A percentile compares a stretch with the other conserved stretches of the same genome.
Conservation (phyloP, 2,113 vertebrate species). For the Probosciger aterrimus region DNA sequence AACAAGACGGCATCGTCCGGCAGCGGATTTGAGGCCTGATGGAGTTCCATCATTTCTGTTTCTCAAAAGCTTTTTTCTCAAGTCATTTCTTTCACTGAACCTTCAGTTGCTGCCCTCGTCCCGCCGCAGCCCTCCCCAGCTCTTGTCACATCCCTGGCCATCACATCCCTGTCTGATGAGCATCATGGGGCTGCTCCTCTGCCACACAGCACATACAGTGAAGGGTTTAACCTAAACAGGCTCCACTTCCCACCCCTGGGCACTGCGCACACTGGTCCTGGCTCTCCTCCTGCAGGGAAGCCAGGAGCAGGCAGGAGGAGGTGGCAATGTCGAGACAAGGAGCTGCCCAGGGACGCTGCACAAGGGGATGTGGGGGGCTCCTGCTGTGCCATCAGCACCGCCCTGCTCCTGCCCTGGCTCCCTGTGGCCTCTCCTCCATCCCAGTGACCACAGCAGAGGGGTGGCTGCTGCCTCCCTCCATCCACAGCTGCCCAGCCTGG, state of each 20-base stretch:
- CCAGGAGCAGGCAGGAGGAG: background rate
- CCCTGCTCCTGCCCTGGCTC: background rate
- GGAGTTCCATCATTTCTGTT: background rate
- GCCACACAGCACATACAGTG: fast-evolving
- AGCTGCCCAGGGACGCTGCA: background rate
- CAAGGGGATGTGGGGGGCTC: fast-evolving
- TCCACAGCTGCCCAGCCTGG: background rate
- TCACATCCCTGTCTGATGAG: fast-evolving
- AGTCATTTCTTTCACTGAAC: background rate
- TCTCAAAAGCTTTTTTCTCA: background rate
- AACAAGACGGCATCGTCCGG: background rate
- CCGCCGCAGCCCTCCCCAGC: background rate
- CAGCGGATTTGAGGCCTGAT: background rate
- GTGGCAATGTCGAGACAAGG: background rate
- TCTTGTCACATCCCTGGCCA: fast-evolving
- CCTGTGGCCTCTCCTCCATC: background rate
- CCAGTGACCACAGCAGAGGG: fast-evolving
- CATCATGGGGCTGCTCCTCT: fast-evolving
- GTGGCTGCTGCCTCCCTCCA: background rate
- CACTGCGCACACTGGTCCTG: fast-evolving
- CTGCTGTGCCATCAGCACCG: fast-evolving
- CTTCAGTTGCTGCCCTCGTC: background rate
- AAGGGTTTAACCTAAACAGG: background rate
- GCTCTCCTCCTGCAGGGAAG: fast-evolving
- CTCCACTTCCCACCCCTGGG: fast-evolving